A percentile compares a stretch with the other conserved stretches of the same genome.
Conservation (phyloP, 2,113 vertebrate species). For the Sylvietta virens region DNA sequence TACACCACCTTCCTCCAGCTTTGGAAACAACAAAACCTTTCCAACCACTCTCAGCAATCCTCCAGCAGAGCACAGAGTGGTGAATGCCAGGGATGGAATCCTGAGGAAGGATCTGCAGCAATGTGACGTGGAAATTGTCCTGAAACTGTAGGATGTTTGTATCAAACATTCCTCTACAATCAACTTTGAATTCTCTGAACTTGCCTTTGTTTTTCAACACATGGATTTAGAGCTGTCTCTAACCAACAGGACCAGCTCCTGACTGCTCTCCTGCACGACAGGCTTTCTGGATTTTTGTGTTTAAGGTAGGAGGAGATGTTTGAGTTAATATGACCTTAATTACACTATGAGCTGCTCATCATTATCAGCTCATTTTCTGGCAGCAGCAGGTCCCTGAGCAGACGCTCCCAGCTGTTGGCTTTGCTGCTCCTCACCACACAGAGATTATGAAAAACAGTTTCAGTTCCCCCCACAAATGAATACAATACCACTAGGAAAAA, state of each 20-base stretch:
- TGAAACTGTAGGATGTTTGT: not conserved
- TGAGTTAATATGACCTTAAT: not conserved
- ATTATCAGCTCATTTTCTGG: not conserved
- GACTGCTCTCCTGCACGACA: not conserved
- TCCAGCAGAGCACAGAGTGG: not conserved
- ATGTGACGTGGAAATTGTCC: not conserved
- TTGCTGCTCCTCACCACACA: not conserved
- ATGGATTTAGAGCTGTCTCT: not conserved
- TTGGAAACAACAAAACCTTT: not conserved
- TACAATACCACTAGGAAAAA: not conserved
- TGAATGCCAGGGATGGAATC: fast-evolving
- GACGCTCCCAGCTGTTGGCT: not conserved
- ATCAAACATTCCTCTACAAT: not conserved
- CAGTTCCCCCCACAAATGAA: not conserved
- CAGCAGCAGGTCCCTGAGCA: conserved; percentile 13
- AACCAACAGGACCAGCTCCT: not conserved
- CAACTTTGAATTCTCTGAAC: not conserved
- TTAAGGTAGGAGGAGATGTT: not conserved
- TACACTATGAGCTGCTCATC: conserved; percentile 6
- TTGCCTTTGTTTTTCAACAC: not conserved
- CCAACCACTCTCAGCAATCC: not conserved
- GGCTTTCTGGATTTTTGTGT: not conserved
- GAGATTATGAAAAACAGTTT: not conserved
- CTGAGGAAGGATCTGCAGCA: not conserved
- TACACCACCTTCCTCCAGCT: not conserved